Conservation (phyloP, 2,888 invertebrate genomes). For the Amblyteles armatorius region DNA sequence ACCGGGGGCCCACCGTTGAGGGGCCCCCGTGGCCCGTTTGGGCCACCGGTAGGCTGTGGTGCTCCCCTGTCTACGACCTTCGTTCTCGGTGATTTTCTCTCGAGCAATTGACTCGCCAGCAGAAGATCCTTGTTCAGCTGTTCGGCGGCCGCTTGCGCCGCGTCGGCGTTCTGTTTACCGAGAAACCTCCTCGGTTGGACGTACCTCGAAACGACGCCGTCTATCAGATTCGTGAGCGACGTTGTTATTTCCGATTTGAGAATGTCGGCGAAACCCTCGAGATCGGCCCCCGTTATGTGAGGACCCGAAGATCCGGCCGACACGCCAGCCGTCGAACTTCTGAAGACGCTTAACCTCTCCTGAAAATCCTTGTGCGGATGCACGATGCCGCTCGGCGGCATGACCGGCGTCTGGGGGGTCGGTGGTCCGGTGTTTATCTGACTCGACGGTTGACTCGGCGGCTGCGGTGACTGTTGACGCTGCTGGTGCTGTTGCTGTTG, state of each 20-base stretch:
- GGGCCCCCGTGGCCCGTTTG: constrained; percentile 84
- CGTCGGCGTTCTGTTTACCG: constrained; percentile 92
- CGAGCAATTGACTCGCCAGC: constrained; percentile 92
- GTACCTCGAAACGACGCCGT: constrained; percentile 94
- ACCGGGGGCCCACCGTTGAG: constrained; percentile 83
- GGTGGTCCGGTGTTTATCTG: constrained; percentile 80
- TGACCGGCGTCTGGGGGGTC: constrained; percentile 82
- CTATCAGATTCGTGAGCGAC: constrained; percentile 93
- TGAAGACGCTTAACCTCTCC: constrained; percentile 91
- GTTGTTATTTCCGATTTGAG: constrained; percentile 96
- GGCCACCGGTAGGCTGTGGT: constrained; percentile 84
- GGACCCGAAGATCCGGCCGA: constrained; percentile 87
- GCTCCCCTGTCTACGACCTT: constrained; percentile 90
- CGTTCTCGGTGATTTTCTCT: constrained; percentile 93
- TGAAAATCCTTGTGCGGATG: constrained; percentile 87
- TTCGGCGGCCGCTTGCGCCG: constrained; percentile 92
- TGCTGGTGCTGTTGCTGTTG: constrained; percentile 85
- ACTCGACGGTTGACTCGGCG: constrained; percentile 81
- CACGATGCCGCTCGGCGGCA: constrained; percentile 86
- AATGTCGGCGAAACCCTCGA: constrained; percentile 95
- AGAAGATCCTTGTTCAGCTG: constrained; percentile 94
- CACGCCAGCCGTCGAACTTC: constrained; percentile 88
- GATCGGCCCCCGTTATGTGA: constrained; percentile 90
- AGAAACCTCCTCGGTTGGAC: constrained; percentile 92
- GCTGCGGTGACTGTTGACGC: constrained; percentile 83